Evolutionary conservation across 1,140 invertebrate genomes (phyloP), one percentile per base, ranked within the genome.

Genomic region (Penaeus chinensis): DNA sequence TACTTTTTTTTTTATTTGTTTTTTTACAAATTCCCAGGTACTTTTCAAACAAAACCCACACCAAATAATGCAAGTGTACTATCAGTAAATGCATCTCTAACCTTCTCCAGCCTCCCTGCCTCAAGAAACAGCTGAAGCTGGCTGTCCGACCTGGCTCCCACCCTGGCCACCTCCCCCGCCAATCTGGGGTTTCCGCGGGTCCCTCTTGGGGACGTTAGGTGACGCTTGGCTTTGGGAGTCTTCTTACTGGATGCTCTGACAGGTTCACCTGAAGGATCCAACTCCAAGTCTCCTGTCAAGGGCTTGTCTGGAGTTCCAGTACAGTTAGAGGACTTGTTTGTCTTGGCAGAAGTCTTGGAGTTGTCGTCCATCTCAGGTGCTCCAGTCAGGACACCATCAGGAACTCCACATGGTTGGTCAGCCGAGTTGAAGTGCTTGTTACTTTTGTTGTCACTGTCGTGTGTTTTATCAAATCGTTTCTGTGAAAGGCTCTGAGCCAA

Each of bases 81-180:
- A 42, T 82, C 32, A 69, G 37, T 27, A 62, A 82, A 82, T 65
- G 42, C 37, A 82, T 82, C 24, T 82, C 81, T 82, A 82, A 82
- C 81, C 81, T 82, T 82, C 81, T 82, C 81, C 65, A 82, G 81
- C 69, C 81, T 82, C 27, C 81, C 81, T 24, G 81, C 27, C 63
- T 82, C 81, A 66, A 71, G 81, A 47, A 22, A 47, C 81, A 82
- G 63, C 27, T 82, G 63, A 24, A 66, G n/a, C n/a, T 62, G 81
- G 81, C 24, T 47, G 81, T 82, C 81, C 65, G 65, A 62, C 60
- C 81, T 82, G 60, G 81, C 81, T 82, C 81, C 81, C 24, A 82
- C 62, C 81, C 81, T 69, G 62, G 81, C 81, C 81, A 82, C 65
- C 65, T 82, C 81, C 81, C 81, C 81, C 65, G 81, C 69, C 81